Conservation (phyloP, 30 jellyfish, hydroid and myxozoan genomes). For the Turritopsis dohrnii region DNA sequence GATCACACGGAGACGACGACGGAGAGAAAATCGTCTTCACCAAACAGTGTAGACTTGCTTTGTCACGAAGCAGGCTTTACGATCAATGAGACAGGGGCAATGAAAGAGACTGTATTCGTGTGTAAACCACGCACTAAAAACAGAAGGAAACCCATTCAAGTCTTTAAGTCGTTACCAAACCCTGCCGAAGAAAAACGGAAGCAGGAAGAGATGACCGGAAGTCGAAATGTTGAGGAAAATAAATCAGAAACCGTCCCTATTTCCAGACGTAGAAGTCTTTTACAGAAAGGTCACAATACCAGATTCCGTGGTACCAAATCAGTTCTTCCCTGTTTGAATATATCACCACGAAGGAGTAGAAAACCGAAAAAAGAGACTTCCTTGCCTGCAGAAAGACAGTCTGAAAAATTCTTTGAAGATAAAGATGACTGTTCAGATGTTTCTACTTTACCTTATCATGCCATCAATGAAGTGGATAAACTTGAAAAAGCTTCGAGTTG, state of each 20-base stretch:
- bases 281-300: conserved; percentile 11
- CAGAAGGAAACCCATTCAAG: conserved; percentile 26
- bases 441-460: background rate
- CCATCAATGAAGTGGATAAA: background rate
- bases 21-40: background rate
- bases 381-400: background rate
- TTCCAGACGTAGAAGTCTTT: background rate
- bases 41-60: background rate
- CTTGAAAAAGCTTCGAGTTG: background rate
- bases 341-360: background rate
- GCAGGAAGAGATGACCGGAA: background rate
- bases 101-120: background rate
- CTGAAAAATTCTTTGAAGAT: background rate
- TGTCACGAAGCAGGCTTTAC: conserved; percentile 31
- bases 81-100: background rate
- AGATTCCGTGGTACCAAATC: conserved; percentile 15
- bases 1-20: too few relatives aligned
- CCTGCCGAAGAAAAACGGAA: conserved; percentile 24
- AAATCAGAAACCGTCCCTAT: background rate
- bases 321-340: background rate
- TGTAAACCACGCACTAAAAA: conserved; percentile 21
- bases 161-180: conserved; percentile 33
- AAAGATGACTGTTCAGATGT: background rate
- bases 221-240: background rate
- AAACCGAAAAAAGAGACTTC: background rate